Conservation (phyloP, 2,113 vertebrate species). For the Elephas maximus region DNA sequence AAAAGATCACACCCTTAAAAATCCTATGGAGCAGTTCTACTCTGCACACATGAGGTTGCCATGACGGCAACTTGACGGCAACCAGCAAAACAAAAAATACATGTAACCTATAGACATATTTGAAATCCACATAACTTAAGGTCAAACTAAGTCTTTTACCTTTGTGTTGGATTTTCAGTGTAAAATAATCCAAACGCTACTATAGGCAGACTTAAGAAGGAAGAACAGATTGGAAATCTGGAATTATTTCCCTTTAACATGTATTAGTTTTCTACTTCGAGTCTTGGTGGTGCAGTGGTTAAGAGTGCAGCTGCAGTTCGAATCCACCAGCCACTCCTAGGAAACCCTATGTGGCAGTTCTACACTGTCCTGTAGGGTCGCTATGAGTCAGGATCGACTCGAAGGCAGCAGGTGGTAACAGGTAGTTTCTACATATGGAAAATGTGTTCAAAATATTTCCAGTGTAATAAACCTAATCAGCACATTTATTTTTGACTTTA, state of each 20-base stretch:
- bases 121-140: background rate
- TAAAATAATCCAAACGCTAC: background rate
- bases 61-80: too few species aligned
- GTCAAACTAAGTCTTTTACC: background rate
- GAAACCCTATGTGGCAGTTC: too few species aligned
- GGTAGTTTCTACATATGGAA: background rate
- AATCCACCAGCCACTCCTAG: too few species aligned
- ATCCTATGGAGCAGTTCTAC: too few species aligned
- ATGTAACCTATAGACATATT: background rate
- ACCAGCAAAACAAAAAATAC: background rate
- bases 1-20: too few species aligned
- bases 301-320: too few species aligned
- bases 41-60: too few species aligned
- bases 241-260: background rate
- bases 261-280: background rate
- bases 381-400: too few species aligned
- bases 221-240: background rate
- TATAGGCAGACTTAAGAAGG: background rate
- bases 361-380: too few species aligned
- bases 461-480: background rate
- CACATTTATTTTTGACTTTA: slow-evolving; percentile 1
- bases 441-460: background rate
- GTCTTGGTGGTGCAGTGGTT: too few species aligned
- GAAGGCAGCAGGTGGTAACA: too few species aligned
- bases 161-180: background rate